These are phyloP conservation scores for Saccopteryx leptura DNA, from an alignment of 2,113 vertebrate genomes.

Conservation along the genomic window DNA sequence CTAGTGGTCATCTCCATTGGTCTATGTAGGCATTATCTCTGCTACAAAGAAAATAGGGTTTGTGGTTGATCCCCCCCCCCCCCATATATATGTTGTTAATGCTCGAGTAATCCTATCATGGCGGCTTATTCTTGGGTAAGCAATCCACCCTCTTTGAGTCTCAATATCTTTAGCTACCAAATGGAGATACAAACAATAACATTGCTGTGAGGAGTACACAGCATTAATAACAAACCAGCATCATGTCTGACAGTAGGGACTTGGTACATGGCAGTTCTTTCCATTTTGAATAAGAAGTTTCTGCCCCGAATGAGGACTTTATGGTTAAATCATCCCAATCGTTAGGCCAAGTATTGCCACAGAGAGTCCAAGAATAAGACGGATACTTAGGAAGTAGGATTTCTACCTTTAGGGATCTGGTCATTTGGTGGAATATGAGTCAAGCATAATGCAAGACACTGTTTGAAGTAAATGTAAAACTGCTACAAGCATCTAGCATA, in stretches of 20 bases:
- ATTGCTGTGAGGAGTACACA: not conserved
- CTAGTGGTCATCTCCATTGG: not conserved
- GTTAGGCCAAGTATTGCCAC: not conserved
- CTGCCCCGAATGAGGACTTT: not conserved
- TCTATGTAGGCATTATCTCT: not conserved
- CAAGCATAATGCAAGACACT: not conserved
- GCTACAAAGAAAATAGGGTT: not conserved
- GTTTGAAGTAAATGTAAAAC: conserved; percentile 21
- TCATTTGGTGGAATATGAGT: not conserved
- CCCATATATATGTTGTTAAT: not conserved
- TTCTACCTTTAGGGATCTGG: not conserved
- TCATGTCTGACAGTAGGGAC: not conserved
- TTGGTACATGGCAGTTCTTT: not conserved
- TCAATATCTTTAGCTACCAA: not conserved
- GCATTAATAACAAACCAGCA: not conserved
- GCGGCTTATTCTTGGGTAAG: not conserved
- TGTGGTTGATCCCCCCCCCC: not conserved
- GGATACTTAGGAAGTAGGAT: not conserved
- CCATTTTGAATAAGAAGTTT: not conserved
- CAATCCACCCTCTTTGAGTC: not conserved
- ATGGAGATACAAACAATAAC: not conserved
- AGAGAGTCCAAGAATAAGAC: not conserved
- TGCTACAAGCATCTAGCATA: not conserved
- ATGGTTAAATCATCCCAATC: not conserved
- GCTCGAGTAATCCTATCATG: not conserved